Evolutionary conservation across 1,140 invertebrate genomes (phyloP).

Genomic region (Drosophila punjabiensis): DNA sequence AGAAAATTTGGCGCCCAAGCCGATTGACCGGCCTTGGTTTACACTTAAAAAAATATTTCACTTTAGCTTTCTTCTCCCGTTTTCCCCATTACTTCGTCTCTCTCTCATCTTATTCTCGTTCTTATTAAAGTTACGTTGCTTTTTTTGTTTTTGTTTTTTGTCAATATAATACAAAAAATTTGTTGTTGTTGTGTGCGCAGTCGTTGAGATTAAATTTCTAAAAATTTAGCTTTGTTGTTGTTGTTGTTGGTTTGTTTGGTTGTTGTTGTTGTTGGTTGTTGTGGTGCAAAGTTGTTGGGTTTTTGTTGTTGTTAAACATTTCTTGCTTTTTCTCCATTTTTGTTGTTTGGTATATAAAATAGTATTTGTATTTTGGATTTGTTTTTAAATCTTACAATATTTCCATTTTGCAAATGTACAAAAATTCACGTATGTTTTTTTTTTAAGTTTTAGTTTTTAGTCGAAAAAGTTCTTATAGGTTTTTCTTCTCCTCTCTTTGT

Average conservation of each 20-base stretch:
- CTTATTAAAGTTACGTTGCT: slow-evolving; percentile 51
- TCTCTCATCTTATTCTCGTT: background rate
- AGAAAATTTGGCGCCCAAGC: slow-evolving; percentile 78
- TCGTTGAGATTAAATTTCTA: slow-evolving; percentile 73
- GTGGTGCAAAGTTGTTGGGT: slow-evolving; percentile 43
- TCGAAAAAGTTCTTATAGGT: slow-evolving; percentile 13
- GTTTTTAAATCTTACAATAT: slow-evolving; percentile 35
- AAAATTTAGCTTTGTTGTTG: slow-evolving; percentile 50
- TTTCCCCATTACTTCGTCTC: slow-evolving; percentile 8
- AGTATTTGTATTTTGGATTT: slow-evolving; percentile 35
- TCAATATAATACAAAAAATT: slow-evolving; percentile 79
- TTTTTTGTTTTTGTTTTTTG: slow-evolving; percentile 21
- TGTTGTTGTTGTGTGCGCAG: slow-evolving; percentile 79
- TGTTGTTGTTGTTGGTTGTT: slow-evolving; percentile 35
- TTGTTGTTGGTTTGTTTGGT: slow-evolving; percentile 47
- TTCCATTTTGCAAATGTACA: slow-evolving; percentile 53
- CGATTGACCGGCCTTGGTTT: slow-evolving; percentile 61
- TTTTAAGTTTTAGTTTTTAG: slow-evolving; percentile 23
- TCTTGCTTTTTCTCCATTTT: slow-evolving; percentile 24
- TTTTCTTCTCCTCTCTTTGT: background rate
- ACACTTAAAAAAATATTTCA: slow-evolving; percentile 77
- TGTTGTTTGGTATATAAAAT: slow-evolving; percentile 54
- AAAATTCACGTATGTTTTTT: slow-evolving; percentile 44
- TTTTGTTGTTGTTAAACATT: slow-evolving; percentile 35
- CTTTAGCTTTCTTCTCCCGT: slow-evolving; percentile 45